Conservation (phyloP, 2,888 invertebrate species). For the Formica aserva region DNA sequence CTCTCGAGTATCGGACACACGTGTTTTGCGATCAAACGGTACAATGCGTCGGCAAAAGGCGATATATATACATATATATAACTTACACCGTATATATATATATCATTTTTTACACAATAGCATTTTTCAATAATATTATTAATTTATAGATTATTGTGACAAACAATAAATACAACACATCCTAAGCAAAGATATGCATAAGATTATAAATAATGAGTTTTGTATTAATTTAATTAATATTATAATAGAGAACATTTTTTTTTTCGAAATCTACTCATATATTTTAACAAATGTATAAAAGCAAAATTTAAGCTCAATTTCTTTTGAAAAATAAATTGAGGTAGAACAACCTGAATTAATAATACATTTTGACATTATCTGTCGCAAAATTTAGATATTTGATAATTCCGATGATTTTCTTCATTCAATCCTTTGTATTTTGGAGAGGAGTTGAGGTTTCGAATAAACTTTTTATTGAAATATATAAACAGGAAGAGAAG, state of each 20-base stretch:
- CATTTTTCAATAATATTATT: background rate
- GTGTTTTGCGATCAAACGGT: constrained; percentile 76
- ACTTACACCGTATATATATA: background rate
- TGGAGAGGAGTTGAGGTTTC: background rate
- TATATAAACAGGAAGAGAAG: background rate
- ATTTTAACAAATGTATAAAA: background rate
- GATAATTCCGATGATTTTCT: background rate
- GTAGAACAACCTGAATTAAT: background rate
- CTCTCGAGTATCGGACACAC: constrained; percentile 81
- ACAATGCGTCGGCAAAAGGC: constrained; percentile 35
- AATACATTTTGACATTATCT: background rate
- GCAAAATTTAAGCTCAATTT: background rate
- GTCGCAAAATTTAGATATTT: background rate
- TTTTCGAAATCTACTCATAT: background rate
- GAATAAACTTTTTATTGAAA: constrained; percentile 8
- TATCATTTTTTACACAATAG: background rate
- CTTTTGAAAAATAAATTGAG: background rate
- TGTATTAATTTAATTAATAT: background rate
- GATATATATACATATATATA: constrained; percentile 33
- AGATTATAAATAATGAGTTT: background rate
- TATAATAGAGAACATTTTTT: background rate
- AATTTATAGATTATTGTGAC: background rate
- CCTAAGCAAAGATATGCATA: background rate
- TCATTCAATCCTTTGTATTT: background rate
- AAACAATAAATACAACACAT: background rate